These are phyloP conservation scores for Dysmachus trigonus DNA, from an alignment of 2,888 invertebrate genomes.

Conservation along the genomic window DNA sequence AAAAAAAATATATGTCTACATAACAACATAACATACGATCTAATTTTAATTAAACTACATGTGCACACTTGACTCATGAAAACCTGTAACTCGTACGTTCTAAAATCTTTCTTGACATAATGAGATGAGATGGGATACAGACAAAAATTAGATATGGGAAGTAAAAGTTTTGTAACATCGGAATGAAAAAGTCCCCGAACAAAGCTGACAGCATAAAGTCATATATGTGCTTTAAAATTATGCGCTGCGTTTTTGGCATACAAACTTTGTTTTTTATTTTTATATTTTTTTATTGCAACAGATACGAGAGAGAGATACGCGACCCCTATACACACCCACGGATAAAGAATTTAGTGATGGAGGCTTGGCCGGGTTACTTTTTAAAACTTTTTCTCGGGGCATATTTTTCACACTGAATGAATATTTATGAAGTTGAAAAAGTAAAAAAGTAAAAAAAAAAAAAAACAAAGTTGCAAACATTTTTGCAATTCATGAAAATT, in stretches of 20 bases:
- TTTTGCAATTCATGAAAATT: slow-evolving; percentile 35
- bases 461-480: slow-evolving; percentile 22
- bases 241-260: background rate
- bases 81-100: background rate
- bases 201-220: background rate
- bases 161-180: background rate
- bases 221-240: background rate
- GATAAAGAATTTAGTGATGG: background rate
- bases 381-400: slow-evolving; percentile 23
- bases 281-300: background rate
- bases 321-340: background rate
- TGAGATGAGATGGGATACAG: background rate
- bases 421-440: slow-evolving; percentile 27
- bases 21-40: too few relatives aligned
- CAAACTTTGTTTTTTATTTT: background rate
- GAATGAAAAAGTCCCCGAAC: background rate
- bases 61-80: background rate
- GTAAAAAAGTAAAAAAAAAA: slow-evolving; percentile 1
- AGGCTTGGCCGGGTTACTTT: background rate
- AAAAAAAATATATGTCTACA: too few relatives aligned
- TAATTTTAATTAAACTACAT: too few relatives aligned
- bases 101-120: background rate
- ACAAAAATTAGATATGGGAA: background rate
- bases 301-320: background rate
- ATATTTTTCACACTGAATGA: slow-evolving; percentile 28